A percentile compares a stretch with the other conserved stretches of the same genome.
These are phyloP conservation scores for Dendronephthya gigantea DNA, from an alignment of 64 coral and sea anemone genomes.

Conservation along the genomic window DNA sequence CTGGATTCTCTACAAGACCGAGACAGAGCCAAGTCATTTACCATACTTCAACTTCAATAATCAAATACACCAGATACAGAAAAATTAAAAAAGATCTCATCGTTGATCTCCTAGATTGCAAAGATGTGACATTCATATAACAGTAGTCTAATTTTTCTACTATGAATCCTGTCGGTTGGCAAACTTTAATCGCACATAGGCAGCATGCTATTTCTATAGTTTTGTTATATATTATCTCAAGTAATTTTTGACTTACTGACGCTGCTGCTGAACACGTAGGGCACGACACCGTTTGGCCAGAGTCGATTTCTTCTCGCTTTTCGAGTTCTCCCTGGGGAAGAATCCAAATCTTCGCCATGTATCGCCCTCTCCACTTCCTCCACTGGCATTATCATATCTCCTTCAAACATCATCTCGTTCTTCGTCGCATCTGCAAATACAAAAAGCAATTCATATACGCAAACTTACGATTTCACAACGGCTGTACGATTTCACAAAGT, in stretches of 20 bases:
- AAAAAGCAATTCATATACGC: neutral
- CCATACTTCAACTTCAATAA: neutral
- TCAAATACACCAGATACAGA: neutral
- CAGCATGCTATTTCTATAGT: too few relatives aligned
- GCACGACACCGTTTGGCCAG: conserved; percentile 35
- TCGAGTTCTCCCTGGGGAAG: neutral
- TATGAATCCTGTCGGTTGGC: too few relatives aligned
- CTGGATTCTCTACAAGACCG: conserved; percentile 5
- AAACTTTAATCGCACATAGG: too few relatives aligned
- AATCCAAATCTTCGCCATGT: conserved; percentile 3
- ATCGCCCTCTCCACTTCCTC: conserved; percentile 18
- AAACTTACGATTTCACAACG: too few relatives aligned
- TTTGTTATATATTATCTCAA: too few relatives aligned
- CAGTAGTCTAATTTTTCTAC: too few relatives aligned
- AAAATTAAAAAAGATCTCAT: neutral
- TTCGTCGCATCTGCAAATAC: neutral
- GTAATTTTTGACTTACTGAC: conserved; percentile 17
- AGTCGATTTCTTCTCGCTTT: conserved; percentile 14
- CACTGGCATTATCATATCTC: conserved; percentile 33
- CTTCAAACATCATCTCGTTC: conserved; percentile 14
- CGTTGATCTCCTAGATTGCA: neutral
- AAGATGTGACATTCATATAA: too few relatives aligned
- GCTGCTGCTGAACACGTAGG: conserved; percentile 30
- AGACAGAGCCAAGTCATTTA: neutral
- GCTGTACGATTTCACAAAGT: too few relatives aligned